phyloP scores from a whole-genome alignment of 2,797 vertebrate species.

The Pyrocephalus nanus region DNA sequence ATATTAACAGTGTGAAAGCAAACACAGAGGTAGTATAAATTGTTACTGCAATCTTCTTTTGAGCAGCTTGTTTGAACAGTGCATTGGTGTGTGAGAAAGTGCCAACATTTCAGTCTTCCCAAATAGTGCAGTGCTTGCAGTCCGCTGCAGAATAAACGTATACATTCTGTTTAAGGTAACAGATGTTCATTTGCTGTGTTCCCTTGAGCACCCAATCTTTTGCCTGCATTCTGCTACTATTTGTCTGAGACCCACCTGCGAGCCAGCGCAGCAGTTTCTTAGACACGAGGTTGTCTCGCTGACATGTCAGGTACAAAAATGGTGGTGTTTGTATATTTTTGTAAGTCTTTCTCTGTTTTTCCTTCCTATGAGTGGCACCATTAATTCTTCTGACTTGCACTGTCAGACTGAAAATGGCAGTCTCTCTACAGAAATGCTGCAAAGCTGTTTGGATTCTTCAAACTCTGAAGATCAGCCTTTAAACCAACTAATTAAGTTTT shows the following conservation, averaged over 20 bases:
- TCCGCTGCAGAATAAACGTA: neutral
- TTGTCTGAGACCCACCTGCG: constrained; percentile 52
- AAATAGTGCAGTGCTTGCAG: constrained; percentile 48
- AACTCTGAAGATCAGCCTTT: constrained; percentile 65
- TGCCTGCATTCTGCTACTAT: constrained; percentile 14
- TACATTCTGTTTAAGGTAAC: constrained; percentile 52
- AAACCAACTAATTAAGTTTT: constrained; percentile 89
- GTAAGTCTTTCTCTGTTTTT: neutral
- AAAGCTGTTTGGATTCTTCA: constrained; percentile 69
- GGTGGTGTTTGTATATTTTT: neutral
- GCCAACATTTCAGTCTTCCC: constrained; percentile 23
- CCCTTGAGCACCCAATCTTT: constrained; percentile 34
- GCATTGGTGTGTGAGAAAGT: constrained; percentile 13
- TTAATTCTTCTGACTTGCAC: constrained; percentile 39
- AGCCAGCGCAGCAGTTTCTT: constrained; percentile 55
- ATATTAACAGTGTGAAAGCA: constrained; percentile 19
- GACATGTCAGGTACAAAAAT: neutral
- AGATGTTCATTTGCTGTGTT: constrained; percentile 59
- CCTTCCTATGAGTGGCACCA: neutral
- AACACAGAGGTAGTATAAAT: constrained; percentile 53
- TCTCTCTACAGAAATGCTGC: constrained; percentile 22
- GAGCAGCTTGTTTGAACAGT: constrained; percentile 42
- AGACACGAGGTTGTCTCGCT: neutral
- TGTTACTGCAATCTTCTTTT: constrained; percentile 55
- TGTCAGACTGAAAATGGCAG: constrained; percentile 19